phyloP scores from a whole-genome alignment of 2,113 vertebrate species.

The Mesembrinibis cayennensis region DNA sequence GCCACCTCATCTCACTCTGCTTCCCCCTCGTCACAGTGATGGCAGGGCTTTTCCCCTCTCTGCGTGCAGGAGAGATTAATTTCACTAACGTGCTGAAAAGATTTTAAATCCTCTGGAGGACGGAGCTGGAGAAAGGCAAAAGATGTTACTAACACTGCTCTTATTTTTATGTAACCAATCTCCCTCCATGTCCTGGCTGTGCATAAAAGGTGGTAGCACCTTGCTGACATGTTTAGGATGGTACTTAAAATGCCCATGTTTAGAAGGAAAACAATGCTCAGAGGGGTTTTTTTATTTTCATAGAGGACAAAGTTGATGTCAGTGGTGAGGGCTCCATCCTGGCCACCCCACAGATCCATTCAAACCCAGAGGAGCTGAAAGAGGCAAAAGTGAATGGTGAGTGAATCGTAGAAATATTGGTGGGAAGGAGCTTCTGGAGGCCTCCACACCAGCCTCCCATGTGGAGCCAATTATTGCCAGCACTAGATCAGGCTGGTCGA shows the following conservation, averaged over 20 bases:
- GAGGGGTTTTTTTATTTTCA: neutral
- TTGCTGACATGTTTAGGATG: neutral
- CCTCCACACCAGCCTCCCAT: neutral
- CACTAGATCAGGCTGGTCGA: neutral
- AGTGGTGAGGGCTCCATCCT: neutral
- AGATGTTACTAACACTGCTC: neutral
- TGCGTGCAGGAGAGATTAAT: neutral
- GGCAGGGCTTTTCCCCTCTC: neutral
- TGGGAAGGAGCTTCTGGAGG: neutral
- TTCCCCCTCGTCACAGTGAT: neutral
- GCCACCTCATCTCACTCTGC: neutral
- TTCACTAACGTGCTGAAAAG: neutral
- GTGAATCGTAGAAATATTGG: neutral
- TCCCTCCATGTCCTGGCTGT: neutral
- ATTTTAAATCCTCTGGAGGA: neutral
- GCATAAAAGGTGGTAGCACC: neutral
- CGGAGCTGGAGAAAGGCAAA: neutral
- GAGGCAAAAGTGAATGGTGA: neutral
- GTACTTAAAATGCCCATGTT: neutral
- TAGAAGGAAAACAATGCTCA: neutral
- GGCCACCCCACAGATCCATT: neutral
- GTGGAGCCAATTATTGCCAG: neutral
- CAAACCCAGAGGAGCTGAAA: neutral
- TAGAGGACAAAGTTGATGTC: neutral
- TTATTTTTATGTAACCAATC: neutral